phyloP scores from a whole-genome alignment of 1,140 invertebrate genomes.

The Ips nitidus region DNA sequence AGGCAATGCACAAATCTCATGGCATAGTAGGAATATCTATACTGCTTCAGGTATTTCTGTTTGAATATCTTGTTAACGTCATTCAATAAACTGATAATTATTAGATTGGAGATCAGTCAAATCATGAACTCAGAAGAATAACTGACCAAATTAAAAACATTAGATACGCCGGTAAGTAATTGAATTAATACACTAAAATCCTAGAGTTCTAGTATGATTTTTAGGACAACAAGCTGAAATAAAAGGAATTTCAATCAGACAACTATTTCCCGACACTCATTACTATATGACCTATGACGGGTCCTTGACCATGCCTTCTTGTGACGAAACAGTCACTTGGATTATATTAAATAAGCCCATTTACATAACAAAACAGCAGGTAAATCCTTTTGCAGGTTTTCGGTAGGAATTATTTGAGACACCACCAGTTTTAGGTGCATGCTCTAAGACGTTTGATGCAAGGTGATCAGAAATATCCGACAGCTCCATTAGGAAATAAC shows the following conservation, averaged over 20 bases:
- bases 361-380: conserved; percentile 94
- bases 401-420: not conserved
- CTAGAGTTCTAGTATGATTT: not conserved
- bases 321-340: conserved; percentile 93
- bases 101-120: conserved; percentile 81
- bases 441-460: conserved; percentile 82
- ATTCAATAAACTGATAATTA: conserved; percentile 40
- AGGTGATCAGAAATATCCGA: conserved; percentile 79
- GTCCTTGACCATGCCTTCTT: conserved; percentile 90
- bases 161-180: conserved; percentile 74
- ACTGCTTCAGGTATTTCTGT: conserved; percentile 72
- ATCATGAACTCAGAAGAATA: conserved; percentile 81
- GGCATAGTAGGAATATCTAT: conserved; percentile 87
- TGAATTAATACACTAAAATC: conserved; percentile 30
- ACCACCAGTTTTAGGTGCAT: conserved; percentile 65
- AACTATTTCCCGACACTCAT: conserved; percentile 86
- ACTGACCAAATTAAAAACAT: conserved; percentile 87
- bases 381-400: conserved; percentile 50
- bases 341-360: conserved; percentile 95
- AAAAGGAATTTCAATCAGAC: conserved; percentile 78
- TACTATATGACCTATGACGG: conserved; percentile 98
- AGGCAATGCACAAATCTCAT: conserved; percentile 84
- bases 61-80: not conserved
- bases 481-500: conserved; percentile 91
- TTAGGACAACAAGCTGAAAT: conserved; percentile 79